Percentiles rank a stretch among this genome's conserved stretches.
Conservation (phyloP, 2,888 invertebrate species). For the Sesamia inferens region DNA sequence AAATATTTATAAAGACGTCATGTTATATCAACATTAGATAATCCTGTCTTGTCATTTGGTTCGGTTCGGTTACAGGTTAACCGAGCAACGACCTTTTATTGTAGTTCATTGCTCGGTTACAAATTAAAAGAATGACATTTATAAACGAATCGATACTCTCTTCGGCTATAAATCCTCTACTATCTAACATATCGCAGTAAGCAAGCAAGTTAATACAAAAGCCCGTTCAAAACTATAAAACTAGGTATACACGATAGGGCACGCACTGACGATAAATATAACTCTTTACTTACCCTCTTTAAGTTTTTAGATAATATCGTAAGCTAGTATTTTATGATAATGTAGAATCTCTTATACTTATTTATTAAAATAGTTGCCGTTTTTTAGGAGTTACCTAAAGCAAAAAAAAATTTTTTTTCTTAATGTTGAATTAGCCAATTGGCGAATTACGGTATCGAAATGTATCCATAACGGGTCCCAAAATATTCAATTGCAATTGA, state of each 20-base stretch:
- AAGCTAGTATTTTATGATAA: no score
- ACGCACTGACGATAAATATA: constrained; percentile 27
- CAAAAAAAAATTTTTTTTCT: no score
- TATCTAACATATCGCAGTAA: neutral
- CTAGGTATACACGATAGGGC: neutral
- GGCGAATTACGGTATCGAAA: neutral
- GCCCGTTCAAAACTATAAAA: constrained; percentile 3
- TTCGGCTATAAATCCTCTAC: constrained; percentile 17
- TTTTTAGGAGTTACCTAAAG: no score
- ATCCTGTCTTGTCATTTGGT: neutral
- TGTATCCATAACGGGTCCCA: neutral
- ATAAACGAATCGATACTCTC: constrained; percentile 12
- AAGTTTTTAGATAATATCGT: no score
- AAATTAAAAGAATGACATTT: constrained; percentile 3
- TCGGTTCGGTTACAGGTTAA: neutral
- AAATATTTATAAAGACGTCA: constrained; percentile 16
- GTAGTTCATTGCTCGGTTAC: neutral
- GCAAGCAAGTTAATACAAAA: neutral
- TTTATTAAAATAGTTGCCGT: no score
- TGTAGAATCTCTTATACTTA: no score
- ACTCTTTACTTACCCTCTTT: no score
- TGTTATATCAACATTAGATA: constrained; percentile 15
- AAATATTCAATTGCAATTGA: neutral
- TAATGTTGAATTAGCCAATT: no score
- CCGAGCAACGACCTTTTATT: constrained; percentile 8